Percentiles rank a stretch among this genome's conserved stretches.
phyloP scores from a whole-genome alignment of 92 coral and sea anemone species.

The Epizoanthus fatuus region DNA sequence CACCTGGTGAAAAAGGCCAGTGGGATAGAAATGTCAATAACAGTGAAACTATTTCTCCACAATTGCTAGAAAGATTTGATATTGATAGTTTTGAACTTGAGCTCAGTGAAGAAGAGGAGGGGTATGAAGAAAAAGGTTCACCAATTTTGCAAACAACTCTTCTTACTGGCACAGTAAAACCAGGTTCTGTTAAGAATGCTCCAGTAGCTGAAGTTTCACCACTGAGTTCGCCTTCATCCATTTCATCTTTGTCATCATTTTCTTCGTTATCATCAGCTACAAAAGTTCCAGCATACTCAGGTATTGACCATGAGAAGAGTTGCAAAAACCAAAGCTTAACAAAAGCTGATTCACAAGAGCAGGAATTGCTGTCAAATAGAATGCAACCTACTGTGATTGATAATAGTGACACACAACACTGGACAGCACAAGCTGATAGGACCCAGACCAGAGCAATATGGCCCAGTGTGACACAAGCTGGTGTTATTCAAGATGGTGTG shows the following conservation, averaged over 20 bases:
- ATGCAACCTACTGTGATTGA: background rate
- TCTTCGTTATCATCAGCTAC: slow-evolving; percentile 74
- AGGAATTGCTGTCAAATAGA: background rate
- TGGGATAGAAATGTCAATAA: slow-evolving; percentile 1
- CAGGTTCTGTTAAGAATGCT: background rate
- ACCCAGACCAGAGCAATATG: too few relatives aligned
- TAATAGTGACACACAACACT: background rate
- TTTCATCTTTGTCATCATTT: slow-evolving; percentile 79
- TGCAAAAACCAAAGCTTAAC: background rate
- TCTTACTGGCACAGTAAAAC: background rate
- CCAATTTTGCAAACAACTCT: background rate
- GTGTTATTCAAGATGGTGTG: background rate
- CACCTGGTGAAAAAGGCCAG: slow-evolving; percentile 4
- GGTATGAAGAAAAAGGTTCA: background rate
- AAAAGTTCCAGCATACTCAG: slow-evolving; percentile 41
- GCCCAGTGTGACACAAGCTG: too few relatives aligned
- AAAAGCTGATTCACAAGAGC: background rate
- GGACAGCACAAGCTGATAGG: background rate
- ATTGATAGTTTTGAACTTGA: slow-evolving; percentile 33
- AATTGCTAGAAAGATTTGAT: slow-evolving; percentile 11
- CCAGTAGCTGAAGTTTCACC: slow-evolving; percentile 57
- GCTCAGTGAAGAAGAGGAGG: slow-evolving; percentile 20
- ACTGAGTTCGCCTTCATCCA: slow-evolving; percentile 81
- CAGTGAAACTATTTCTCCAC: background rate
- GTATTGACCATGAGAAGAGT: background rate